Evolutionary conservation across 2,113 vertebrate genomes (phyloP).

Genomic region (Leiothrix lutea): DNA sequence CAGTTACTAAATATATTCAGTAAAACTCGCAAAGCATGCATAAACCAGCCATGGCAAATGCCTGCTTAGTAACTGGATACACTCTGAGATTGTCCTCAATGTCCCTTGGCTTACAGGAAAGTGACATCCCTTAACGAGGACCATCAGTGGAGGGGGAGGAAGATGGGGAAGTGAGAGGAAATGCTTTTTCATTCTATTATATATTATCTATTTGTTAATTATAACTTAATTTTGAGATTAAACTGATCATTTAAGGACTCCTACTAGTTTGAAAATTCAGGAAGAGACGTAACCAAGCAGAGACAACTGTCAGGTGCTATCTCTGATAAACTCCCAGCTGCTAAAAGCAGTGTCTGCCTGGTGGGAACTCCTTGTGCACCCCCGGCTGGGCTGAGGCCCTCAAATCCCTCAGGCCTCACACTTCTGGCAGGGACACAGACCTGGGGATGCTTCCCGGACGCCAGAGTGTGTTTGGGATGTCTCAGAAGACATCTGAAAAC

Average conservation of each 20-base stretch:
- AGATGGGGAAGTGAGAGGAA: background rate
- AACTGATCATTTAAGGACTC: background rate
- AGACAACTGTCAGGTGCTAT: background rate
- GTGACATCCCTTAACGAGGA: background rate
- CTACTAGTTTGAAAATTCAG: background rate
- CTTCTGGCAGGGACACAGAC: background rate
- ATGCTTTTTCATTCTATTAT: background rate
- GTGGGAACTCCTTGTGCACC: background rate
- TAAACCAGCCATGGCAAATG: background rate
- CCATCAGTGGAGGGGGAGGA: background rate
- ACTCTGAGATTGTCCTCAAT: background rate
- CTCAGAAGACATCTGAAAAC: background rate
- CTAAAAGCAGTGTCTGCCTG: background rate
- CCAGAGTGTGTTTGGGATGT: fast-evolving
- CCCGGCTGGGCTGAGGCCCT: fast-evolving
- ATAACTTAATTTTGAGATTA: background rate
- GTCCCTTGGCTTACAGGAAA: background rate
- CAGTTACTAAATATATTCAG: slow-evolving; percentile 40
- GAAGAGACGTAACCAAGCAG: background rate
- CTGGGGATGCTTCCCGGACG: background rate
- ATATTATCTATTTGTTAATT: too few species aligned
- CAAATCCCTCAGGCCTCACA: fast-evolving
- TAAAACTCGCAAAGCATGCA: background rate
- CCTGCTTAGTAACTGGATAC: background rate
- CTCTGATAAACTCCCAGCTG: background rate